A percentile compares a stretch with the other conserved stretches of the same genome.
These are phyloP conservation scores for Bombus superbus DNA, from an alignment of 1,140 invertebrate genomes.

Conservation along the genomic window DNA sequence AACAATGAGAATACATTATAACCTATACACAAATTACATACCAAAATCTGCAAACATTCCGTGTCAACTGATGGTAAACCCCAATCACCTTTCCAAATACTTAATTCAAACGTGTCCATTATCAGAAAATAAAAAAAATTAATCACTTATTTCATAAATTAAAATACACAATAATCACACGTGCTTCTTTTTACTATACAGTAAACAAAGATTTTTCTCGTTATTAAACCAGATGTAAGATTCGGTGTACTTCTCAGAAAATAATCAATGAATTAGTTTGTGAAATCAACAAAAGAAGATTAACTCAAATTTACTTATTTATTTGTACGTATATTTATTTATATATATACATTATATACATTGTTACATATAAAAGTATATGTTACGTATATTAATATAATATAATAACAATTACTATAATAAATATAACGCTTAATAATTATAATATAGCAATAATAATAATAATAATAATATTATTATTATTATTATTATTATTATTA, in stretches of 20 bases:
- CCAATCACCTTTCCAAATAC: slow-evolving; percentile 93
- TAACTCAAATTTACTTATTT: background rate
- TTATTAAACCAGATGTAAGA: background rate
- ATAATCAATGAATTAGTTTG: background rate
- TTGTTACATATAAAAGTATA: background rate
- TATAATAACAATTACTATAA: no score
- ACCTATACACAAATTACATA: slow-evolving; percentile 79
- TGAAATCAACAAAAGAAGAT: background rate
- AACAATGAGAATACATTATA: background rate
- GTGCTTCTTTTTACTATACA: background rate
- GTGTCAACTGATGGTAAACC: slow-evolving; percentile 91
- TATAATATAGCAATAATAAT: no score
- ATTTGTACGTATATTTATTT: background rate
- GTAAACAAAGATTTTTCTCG: slow-evolving; percentile 22
- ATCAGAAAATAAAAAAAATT: slow-evolving; percentile 15
- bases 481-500: no score
- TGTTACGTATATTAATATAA: no score
- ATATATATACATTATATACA: background rate
- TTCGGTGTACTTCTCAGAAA: background rate
- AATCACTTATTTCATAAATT: background rate
- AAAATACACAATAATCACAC: background rate
- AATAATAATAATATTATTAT: no score
- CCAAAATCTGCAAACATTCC: slow-evolving; percentile 90
- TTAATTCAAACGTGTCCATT: slow-evolving; percentile 80
- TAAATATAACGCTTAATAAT: no score